These are phyloP conservation scores for Pycnomerus fuliginosus DNA, from an alignment of 2,888 invertebrate species.

Conservation along the genomic window DNA sequence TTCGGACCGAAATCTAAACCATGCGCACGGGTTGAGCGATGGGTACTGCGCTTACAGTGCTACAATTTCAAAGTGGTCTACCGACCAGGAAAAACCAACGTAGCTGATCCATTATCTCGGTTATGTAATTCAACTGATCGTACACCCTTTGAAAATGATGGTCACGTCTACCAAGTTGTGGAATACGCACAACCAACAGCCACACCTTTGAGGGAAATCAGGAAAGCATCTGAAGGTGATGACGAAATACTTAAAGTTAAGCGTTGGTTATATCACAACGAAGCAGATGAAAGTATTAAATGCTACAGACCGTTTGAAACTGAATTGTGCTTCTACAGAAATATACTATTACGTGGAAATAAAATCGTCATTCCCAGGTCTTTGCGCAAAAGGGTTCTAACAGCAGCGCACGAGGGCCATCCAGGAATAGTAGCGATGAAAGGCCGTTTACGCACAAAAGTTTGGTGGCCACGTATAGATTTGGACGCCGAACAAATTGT, in stretches of 20 bases:
- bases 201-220: constrained; percentile 15
- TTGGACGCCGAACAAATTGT: constrained; percentile 30
- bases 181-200: constrained; percentile 22
- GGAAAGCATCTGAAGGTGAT: constrained; percentile 13
- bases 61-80: constrained; percentile 22
- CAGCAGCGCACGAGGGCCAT: constrained; percentile 41
- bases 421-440: constrained; percentile 45
- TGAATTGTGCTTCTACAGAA: constrained; percentile 38
- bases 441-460: constrained; percentile 42
- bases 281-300: constrained; percentile 9
- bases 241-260: constrained; percentile 9
- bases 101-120: constrained; percentile 26
- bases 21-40: constrained; percentile 23
- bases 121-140: constrained; percentile 2
- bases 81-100: constrained; percentile 24
- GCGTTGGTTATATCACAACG: constrained; percentile 9
- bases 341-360: constrained; percentile 27
- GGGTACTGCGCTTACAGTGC: constrained; percentile 21
- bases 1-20: constrained; percentile 34
- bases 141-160: not conserved
- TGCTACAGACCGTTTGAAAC: constrained; percentile 25
- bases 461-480: constrained; percentile 45
- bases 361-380: constrained; percentile 30
- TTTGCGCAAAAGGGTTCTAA: constrained; percentile 26
- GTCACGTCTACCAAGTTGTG: constrained; percentile 13